Percentiles rank a stretch among this genome's conserved stretches.
Conservation (phyloP, 1,140 invertebrate genomes). For the Drosophila repleta region DNA sequence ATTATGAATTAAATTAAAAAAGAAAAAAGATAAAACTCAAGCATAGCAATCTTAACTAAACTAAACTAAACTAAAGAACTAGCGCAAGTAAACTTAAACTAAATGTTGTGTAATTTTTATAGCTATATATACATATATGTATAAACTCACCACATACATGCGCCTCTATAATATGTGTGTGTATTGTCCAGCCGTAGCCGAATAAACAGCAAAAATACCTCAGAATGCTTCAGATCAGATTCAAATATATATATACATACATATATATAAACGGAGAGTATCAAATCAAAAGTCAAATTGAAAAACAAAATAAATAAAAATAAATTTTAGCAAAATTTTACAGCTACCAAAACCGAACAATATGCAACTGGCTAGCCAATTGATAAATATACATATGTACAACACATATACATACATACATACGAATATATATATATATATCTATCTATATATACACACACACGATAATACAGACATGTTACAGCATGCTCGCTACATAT, state of each 20-base stretch:
- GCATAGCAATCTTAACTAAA: conserved; percentile 49
- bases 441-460: conserved; percentile 19
- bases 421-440: conserved; percentile 31
- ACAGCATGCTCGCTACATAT: conserved; percentile 34
- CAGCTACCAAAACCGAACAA: conserved; percentile 6
- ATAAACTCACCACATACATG: conserved; percentile 38
- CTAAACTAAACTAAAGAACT: conserved; percentile 48
- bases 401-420: conserved; percentile 33
- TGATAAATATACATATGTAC: conserved; percentile 39
- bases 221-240: conserved; percentile 59
- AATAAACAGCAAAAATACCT: conserved; percentile 54
- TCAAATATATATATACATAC: conserved; percentile 14
- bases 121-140: conserved; percentile 45
- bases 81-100: conserved; percentile 63
- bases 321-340: conserved; percentile 68
- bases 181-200: conserved; percentile 15
- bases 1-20: conserved; percentile 1
- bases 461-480: conserved; percentile 37
- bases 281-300: conserved; percentile 17
- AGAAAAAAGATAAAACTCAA: conserved; percentile 23
- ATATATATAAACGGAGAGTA: conserved; percentile 36
- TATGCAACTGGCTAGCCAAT: conserved; percentile 57
- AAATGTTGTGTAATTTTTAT: conserved; percentile 79
- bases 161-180: not conserved
- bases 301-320: conserved; percentile 16